A percentile compares a stretch with the other conserved stretches of the same genome.
These are phyloP conservation scores for Phoenicopterus ruber DNA, from an alignment of 2,113 vertebrate genomes.

Conservation along the genomic window DNA sequence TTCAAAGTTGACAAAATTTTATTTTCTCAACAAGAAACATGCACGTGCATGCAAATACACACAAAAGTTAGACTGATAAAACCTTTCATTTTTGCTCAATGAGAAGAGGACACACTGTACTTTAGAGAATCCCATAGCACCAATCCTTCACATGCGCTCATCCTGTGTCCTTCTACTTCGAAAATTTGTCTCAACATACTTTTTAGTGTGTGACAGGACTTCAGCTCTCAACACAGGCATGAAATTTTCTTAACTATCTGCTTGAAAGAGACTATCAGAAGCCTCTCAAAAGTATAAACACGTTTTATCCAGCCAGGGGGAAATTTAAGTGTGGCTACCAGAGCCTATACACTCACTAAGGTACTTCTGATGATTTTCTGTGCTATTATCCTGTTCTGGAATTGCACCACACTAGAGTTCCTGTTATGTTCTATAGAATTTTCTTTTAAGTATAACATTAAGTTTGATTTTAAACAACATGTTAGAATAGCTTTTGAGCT, in stretches of 20 bases:
- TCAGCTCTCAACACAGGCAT: neutral
- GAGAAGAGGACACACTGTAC: neutral
- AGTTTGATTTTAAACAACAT: neutral
- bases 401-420: neutral
- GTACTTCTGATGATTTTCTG: neutral
- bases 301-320: neutral
- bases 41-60: neutral
- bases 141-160: neutral
- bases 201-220: neutral
- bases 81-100: neutral
- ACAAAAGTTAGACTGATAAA: neutral
- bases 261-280: neutral
- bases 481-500: neutral
- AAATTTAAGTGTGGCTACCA: neutral
- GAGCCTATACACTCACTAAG: neutral
- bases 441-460: neutral
- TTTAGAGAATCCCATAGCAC: neutral
- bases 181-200: neutral
- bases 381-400: neutral
- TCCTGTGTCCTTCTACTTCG: neutral
- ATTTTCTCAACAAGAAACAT: neutral
- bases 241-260: neutral
- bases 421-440: neutral
- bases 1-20: neutral
- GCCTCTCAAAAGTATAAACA: neutral